These are phyloP conservation scores for Aegithalos caudatus DNA, from an alignment of 2,113 vertebrate genomes.

Conservation along the genomic window DNA sequence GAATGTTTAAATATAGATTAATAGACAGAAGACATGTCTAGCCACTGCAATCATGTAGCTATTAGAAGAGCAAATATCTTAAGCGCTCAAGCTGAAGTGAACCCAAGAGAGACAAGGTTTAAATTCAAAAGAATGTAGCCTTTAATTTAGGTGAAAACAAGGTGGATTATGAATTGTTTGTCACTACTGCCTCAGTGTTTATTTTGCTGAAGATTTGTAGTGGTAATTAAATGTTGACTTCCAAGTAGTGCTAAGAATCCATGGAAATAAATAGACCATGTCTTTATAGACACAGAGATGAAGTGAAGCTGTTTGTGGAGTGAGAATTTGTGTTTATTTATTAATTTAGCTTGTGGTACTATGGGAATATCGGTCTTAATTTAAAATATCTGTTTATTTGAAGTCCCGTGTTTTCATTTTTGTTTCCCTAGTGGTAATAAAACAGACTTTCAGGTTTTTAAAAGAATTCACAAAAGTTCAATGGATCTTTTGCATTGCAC, in stretches of 20 bases:
- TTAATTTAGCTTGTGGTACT: background rate
- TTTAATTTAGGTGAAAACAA: background rate
- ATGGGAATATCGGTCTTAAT: background rate
- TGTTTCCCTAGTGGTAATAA: background rate
- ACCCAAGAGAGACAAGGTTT: background rate
- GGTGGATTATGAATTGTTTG: background rate
- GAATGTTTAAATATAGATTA: slow-evolving; percentile 13
- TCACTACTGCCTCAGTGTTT: background rate
- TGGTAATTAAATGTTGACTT: slow-evolving; percentile 20
- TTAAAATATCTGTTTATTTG: slow-evolving; percentile 34
- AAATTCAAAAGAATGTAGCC: background rate
- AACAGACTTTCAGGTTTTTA: background rate
- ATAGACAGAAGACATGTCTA: background rate
- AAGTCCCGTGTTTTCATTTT: background rate
- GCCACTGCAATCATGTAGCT: background rate
- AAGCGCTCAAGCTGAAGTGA: background rate
- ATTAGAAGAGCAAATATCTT: background rate
- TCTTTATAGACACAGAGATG: background rate
- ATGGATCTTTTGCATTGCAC: background rate
- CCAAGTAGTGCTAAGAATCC: background rate
- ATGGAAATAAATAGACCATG: slow-evolving; percentile 16
- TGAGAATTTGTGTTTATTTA: background rate
- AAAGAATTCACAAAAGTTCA: background rate
- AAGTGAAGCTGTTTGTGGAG: background rate
- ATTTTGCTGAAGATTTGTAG: slow-evolving; percentile 20